Conservation (phyloP, 2,888 invertebrate genomes). For the Drosophila sordidula region DNA sequence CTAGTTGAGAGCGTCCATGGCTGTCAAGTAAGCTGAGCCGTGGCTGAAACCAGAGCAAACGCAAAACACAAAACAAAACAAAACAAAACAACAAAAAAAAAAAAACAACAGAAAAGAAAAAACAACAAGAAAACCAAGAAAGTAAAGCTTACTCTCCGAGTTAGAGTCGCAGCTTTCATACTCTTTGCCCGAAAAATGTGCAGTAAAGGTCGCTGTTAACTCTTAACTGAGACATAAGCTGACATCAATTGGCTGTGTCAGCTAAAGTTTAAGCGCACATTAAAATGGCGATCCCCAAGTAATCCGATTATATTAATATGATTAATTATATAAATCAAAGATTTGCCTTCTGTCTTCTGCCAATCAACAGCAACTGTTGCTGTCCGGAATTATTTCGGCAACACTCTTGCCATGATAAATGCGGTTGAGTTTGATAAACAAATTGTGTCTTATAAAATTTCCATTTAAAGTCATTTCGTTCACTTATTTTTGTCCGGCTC, state of each 20-base stretch:
- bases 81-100: conserved; percentile 7
- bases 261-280: conserved; percentile 41
- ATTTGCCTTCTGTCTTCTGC: conserved; percentile 40
- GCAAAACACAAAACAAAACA: conserved; percentile 15
- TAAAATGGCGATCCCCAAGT: conserved; percentile 37
- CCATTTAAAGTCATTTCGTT: background rate
- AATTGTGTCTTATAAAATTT: conserved; percentile 9
- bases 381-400: conserved; percentile 17
- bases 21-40: conserved; percentile 39
- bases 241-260: conserved; percentile 50
- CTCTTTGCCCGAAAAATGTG: conserved; percentile 31
- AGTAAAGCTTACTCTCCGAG: conserved; percentile 34
- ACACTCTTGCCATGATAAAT: conserved; percentile 27
- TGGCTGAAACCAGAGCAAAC: conserved; percentile 54
- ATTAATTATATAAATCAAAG: conserved; percentile 53
- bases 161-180: conserved; percentile 47
- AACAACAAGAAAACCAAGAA: conserved; percentile 32
- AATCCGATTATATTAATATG: conserved; percentile 58
- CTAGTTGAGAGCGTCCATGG: conserved; percentile 40
- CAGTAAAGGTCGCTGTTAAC: conserved; percentile 24
- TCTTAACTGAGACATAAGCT: conserved; percentile 46
- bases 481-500: background rate
- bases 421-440: conserved; percentile 26
- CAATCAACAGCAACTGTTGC: conserved; percentile 33
- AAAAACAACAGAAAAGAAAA: background rate